Evolutionary conservation across 2,888 invertebrate species (phyloP).

Genomic region (Heliconius erato): DNA sequence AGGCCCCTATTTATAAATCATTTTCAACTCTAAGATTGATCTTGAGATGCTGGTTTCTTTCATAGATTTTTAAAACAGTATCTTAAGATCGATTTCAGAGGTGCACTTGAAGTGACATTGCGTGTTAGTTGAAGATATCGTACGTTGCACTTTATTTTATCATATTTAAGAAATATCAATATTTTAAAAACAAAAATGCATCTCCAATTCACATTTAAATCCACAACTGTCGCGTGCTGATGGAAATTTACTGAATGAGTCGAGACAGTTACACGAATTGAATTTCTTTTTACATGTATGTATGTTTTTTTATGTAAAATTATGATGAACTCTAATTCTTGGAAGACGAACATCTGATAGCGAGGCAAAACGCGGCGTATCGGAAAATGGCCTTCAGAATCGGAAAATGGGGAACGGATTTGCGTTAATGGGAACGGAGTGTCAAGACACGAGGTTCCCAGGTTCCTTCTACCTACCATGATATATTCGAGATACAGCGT

Average conservation of each 20-base stretch:
- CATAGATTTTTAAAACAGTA: no score
- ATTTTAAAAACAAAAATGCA: no score
- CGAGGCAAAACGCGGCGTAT: no score
- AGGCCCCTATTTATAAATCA: no score
- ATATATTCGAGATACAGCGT: not conserved
- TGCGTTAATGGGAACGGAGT: not conserved
- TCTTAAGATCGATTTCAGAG: no score
- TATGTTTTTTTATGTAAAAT: not conserved
- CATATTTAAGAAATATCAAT: not conserved
- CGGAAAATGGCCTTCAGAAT: no score
- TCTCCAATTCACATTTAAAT: not conserved
- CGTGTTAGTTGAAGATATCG: not conserved
- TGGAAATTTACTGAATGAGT: not conserved
- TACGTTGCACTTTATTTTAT: not conserved
- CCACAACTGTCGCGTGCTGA: not conserved
- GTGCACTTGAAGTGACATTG: not conserved
- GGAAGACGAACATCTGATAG: no score
- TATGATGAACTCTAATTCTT: no score
- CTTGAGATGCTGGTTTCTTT: no score
- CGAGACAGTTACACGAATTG: not conserved
- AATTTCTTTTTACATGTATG: not conserved
- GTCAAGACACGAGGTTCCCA: not conserved
- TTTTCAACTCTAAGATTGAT: no score
- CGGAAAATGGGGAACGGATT: not conserved
- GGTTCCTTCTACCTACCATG: not conserved